Conservation (phyloP, 2,888 invertebrate genomes). For the Platerodrilus igneus region DNA sequence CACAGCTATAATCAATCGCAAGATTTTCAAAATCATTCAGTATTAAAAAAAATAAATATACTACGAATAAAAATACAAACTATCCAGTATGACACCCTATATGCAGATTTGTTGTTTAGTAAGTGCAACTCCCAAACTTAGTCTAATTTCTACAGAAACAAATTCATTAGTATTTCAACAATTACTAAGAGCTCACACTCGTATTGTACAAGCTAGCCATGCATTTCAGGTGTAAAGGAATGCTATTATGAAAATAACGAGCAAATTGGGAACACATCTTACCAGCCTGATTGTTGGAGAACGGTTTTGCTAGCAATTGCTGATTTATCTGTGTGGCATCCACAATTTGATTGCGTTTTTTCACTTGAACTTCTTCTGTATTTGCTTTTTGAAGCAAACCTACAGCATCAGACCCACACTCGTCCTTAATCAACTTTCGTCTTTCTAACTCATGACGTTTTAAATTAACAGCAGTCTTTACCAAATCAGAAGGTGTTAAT, state of each 20-base stretch:
- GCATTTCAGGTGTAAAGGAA: conserved; percentile 18
- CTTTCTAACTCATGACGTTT: conserved; percentile 56
- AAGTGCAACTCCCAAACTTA: no score
- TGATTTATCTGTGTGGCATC: conserved; percentile 50
- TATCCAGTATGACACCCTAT: no score
- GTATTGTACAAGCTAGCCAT: conserved; percentile 16
- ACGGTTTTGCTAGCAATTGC: conserved; percentile 45
- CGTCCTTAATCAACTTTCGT: conserved; percentile 50
- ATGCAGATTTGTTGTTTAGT: no score
- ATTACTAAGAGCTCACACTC: background rate
- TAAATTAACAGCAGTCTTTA: conserved; percentile 62
- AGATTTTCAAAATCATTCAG: no score
- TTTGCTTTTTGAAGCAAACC: conserved; percentile 36
- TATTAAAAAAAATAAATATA: no score
- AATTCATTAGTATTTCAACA: no score
- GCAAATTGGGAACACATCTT: conserved; percentile 46
- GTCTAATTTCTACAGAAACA: no score
- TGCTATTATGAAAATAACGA: conserved; percentile 20
- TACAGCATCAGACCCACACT: conserved; percentile 42
- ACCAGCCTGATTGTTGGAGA: conserved; percentile 57
- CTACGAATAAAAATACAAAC: no score
- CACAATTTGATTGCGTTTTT: conserved; percentile 49
- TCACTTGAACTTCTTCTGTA: conserved; percentile 42
- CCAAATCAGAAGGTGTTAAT: conserved; percentile 58
- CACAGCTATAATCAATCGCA: no score